Evolutionary conservation across 92 coral and sea anemone species (phyloP).

Genomic region (Bergia sp.): DNA sequence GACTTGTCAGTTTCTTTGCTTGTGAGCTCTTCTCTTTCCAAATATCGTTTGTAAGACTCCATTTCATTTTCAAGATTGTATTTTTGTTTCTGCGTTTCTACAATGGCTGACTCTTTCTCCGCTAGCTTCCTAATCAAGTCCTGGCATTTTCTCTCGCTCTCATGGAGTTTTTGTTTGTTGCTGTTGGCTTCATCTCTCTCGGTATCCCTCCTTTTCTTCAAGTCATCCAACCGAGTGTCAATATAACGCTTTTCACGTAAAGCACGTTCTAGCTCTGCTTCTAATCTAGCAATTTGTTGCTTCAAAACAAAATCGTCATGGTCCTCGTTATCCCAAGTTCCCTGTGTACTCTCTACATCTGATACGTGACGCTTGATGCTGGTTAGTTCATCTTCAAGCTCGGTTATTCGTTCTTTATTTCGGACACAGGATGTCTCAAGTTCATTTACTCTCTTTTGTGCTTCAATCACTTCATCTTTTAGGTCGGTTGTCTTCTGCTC

Average conservation of each 20-base stretch:
- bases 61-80: conserved; percentile 55
- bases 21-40: conserved; percentile 52
- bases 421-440: conserved; percentile 67
- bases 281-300: conserved; percentile 55
- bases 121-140: conserved; percentile 52
- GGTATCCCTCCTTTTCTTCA: conserved; percentile 56
- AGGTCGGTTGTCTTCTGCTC: conserved; percentile 63
- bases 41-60: conserved; percentile 68
- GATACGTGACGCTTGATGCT: conserved; percentile 50
- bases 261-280: conserved; percentile 59
- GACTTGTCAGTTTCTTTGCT: conserved; percentile 55
- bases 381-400: conserved; percentile 63
- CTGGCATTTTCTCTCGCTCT: conserved; percentile 56
- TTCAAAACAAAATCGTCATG: conserved; percentile 44
- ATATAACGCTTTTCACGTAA: conserved; percentile 59
- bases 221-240: conserved; percentile 62
- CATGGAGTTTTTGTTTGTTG: conserved; percentile 55
- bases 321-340: conserved; percentile 40
- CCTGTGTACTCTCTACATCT: conserved; percentile 43
- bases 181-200: conserved; percentile 65
- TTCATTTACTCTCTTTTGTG: conserved; percentile 71
- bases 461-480: conserved; percentile 64
- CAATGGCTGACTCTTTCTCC: conserved; percentile 54
- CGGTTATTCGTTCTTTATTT: conserved; percentile 66
- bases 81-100: conserved; percentile 54